Conservation (phyloP, 2,888 invertebrate species). For the Dromius quadrimaculatus region DNA sequence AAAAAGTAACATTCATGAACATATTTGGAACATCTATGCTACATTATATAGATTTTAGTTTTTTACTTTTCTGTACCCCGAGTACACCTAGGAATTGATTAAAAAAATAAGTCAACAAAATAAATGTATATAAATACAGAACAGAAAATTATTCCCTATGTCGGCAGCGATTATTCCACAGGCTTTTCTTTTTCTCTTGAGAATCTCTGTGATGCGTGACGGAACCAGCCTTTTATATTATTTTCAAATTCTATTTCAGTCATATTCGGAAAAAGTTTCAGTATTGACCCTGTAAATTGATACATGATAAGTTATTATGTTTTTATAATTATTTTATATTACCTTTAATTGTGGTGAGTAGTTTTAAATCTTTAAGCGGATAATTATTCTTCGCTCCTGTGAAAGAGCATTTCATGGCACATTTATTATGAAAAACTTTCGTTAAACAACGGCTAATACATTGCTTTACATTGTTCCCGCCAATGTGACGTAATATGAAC, state of each 20-base stretch:
- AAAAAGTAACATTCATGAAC: too few relatives aligned
- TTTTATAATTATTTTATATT: not conserved
- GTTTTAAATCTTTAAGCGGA: not conserved
- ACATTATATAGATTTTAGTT: too few relatives aligned
- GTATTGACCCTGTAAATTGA: not conserved
- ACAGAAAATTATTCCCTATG: too few relatives aligned
- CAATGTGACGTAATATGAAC: slow-evolving; percentile 2
- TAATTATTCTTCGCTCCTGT: not conserved
- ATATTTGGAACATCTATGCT: too few relatives aligned
- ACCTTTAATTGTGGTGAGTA: not conserved
- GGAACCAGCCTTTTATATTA: slow-evolving; percentile 9
- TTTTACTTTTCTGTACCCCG: too few relatives aligned
- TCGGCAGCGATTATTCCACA: too few relatives aligned
- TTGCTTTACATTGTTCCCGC: slow-evolving; percentile 5
- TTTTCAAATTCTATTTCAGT: slow-evolving; percentile 4
- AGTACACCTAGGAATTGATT: too few relatives aligned
- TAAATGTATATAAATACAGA: too few relatives aligned
- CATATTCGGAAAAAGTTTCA: not conserved
- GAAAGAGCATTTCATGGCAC: not conserved
- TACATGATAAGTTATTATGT: not conserved
- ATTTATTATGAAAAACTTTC: slow-evolving; percentile 5
- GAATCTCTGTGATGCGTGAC: not conserved
- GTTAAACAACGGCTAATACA: not conserved
- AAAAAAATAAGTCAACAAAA: too few relatives aligned
- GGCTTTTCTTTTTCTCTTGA: slow-evolving; percentile 9